These are phyloP conservation scores for Drosophila sechellia DNA, from an alignment of 1,140 invertebrate genomes.

Conservation along the genomic window DNA sequence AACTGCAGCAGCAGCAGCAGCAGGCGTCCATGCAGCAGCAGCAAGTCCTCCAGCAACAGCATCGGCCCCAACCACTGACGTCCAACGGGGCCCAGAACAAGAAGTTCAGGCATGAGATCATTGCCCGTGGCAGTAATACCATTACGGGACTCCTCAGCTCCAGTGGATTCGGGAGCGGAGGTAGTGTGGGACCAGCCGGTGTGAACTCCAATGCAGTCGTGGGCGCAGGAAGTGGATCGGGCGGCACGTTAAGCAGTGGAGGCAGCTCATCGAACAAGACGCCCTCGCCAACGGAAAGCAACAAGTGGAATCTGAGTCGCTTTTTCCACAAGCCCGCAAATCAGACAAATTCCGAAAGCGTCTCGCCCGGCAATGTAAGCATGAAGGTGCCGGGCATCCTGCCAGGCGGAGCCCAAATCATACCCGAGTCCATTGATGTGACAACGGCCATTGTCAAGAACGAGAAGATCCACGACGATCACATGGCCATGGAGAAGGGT, in stretches of 20 bases:
- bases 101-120: constrained; percentile 68
- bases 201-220: constrained; percentile 11
- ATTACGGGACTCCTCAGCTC: constrained; percentile 64
- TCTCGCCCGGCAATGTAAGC: constrained; percentile 66
- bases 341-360: constrained; percentile 59
- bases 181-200: background rate
- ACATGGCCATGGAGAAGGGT: constrained; percentile 60
- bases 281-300: constrained; percentile 78
- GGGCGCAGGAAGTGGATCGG: constrained; percentile 8
- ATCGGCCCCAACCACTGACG: constrained; percentile 13
- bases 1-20: constrained; percentile 35
- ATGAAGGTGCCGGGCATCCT: constrained; percentile 75
- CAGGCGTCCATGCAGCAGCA: constrained; percentile 36
- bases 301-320: constrained; percentile 71
- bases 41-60: constrained; percentile 48
- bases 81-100: constrained; percentile 63
- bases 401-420: constrained; percentile 77
- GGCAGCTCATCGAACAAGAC: constrained; percentile 80
- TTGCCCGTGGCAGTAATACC: constrained; percentile 68
- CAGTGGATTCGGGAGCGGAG: constrained; percentile 47
- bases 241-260: constrained; percentile 56
- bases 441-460: constrained; percentile 78
- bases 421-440: constrained; percentile 77
- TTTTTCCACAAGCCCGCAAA: constrained; percentile 74
- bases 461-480: constrained; percentile 64